Evolutionary conservation across 2,113 vertebrate species (phyloP).

Genomic region (Oncorhynchus keta): DNA sequence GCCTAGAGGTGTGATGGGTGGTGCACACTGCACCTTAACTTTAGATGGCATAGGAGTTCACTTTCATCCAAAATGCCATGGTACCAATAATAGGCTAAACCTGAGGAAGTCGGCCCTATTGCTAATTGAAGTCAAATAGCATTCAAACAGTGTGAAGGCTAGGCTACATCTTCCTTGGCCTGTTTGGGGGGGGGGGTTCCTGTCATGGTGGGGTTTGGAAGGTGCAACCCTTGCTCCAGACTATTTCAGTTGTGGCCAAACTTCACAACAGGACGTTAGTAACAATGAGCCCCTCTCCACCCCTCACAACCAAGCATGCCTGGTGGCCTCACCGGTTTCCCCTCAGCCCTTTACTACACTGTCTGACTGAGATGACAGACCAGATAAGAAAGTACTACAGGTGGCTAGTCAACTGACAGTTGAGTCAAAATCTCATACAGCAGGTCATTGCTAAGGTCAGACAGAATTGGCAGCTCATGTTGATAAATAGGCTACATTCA

Average conservation of each 20-base stretch:
- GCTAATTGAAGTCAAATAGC: not conserved
- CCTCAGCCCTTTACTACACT: not conserved
- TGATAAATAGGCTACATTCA: too few relatives aligned
- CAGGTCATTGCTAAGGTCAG: too few relatives aligned
- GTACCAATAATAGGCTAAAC: not conserved
- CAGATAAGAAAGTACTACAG: not conserved
- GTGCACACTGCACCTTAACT: too few relatives aligned
- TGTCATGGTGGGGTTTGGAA: not conserved
- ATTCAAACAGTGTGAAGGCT: too few relatives aligned
- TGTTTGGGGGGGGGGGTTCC: not conserved
- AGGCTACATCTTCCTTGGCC: not conserved
- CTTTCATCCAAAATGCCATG: too few relatives aligned
- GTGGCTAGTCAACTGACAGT: not conserved
- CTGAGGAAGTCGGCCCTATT: not conserved
- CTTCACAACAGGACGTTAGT: constrained; percentile 64
- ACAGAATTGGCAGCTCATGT: not conserved
- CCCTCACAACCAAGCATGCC: constrained; percentile 5
- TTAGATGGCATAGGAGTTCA: too few relatives aligned
- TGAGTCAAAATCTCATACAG: not conserved
- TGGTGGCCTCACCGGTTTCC: not conserved
- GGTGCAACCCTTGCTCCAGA: constrained; percentile 49
- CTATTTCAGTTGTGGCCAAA: constrained; percentile 27
- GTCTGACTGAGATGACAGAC: not conserved
- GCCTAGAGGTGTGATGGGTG: too few relatives aligned
- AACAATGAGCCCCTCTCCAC: constrained; percentile 59